These are phyloP conservation scores for Miichthys miiuy DNA, from an alignment of 2,797 vertebrate genomes.

Conservation along the genomic window DNA sequence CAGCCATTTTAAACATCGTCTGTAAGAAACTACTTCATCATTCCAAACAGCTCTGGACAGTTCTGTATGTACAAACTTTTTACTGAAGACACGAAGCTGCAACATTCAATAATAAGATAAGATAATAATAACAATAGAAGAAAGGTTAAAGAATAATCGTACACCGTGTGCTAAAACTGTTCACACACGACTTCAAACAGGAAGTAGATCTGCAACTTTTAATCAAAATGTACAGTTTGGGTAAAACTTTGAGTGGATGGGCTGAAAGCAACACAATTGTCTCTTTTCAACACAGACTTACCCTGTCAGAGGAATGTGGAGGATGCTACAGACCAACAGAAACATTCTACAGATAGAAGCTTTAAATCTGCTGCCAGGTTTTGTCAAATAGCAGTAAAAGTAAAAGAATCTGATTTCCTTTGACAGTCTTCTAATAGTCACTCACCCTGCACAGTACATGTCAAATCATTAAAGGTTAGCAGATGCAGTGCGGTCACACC, in stretches of 20 bases:
- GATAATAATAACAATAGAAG: neutral
- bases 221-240: neutral
- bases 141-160: neutral
- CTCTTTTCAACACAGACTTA: too few relatives aligned
- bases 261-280: too few relatives aligned
- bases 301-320: too few relatives aligned
- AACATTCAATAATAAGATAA: neutral
- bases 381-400: too few relatives aligned
- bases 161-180: neutral
- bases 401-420: neutral
- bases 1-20: neutral
- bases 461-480: neutral
- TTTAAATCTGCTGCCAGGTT: neutral
- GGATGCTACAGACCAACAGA: too few relatives aligned
- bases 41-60: too few relatives aligned
- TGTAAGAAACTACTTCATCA: neutral
- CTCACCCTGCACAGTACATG: neutral
- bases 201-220: neutral
- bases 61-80: too few relatives aligned
- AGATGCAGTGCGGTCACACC: constrained; percentile 29
- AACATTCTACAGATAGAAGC: too few relatives aligned
- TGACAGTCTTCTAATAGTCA: too few relatives aligned
- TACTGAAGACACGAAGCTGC: neutral
- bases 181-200: neutral
- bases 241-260: neutral